Percentiles rank a stretch among this genome's conserved stretches.
Evolutionary conservation across 2,113 vertebrate species (phyloP).

Genomic region (Myotis davidii): DNA sequence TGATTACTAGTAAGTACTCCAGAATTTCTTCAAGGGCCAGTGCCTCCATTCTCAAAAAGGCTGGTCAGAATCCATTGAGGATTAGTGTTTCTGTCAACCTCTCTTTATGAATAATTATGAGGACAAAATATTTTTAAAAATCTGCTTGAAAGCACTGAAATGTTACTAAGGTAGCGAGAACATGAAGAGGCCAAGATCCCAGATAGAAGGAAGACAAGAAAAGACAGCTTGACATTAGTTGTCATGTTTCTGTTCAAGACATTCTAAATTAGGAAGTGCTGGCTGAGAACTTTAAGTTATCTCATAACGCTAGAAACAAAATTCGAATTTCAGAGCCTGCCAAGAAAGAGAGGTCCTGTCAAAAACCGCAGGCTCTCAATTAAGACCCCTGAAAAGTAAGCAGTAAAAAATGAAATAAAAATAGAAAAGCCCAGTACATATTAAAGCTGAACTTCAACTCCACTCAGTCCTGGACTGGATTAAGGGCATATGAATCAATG

Average conservation of each 20-base stretch:
- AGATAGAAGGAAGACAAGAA: not conserved
- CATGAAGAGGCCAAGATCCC: not conserved
- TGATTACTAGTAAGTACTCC: not conserved
- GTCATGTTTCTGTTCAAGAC: not conserved
- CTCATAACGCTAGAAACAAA: not conserved
- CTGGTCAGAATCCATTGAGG: not conserved
- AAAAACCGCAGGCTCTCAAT: not conserved
- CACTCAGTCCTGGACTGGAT: not conserved
- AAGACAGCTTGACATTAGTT: slow-evolving; percentile 27
- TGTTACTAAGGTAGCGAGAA: not conserved
- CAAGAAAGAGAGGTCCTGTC: slow-evolving; percentile 4
- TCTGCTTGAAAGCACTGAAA: not conserved
- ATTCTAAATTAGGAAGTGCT: slow-evolving; percentile 7
- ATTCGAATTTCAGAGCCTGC: not conserved
- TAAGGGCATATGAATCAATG: not conserved
- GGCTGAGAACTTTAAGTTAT: not conserved
- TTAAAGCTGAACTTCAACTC: not conserved
- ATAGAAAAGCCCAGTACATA: not conserved
- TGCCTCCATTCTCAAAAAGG: not conserved
- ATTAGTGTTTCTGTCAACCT: not conserved
- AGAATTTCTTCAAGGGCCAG: not conserved
- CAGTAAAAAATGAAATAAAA: slow-evolving; percentile 7
- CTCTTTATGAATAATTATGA: not conserved
- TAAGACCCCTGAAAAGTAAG: not conserved
- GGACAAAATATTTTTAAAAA: slow-evolving; percentile 1